Base-by-base conservation (phyloP, 2,797 vertebrate species). In the Rhynchotus rufescens region DNA sequence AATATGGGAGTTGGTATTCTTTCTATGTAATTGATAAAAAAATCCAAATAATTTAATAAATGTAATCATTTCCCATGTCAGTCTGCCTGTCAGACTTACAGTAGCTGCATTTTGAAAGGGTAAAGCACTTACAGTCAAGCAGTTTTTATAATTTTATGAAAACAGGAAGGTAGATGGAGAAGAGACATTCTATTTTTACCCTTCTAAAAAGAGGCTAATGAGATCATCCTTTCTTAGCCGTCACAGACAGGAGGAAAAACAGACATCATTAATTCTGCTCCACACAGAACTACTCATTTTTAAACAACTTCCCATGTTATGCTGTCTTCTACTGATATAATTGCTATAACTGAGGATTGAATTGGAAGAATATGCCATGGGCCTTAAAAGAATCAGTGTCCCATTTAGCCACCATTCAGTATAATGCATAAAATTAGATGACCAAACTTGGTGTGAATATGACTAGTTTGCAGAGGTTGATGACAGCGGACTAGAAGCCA, bases 91-190 rank as follows among this genome's bases (percentile, higher is more conserved):
- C 78, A 88, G 88, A 77, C n/a, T 71, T 68, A 64, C 14, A 21
- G 10, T 51, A 44, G 80, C 51, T 65, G 36, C 22, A 45, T 80
- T 94, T 86, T 42, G 54, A 61, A 84, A 15, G 7, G 22, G 12
- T 45, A 84, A 90, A 78, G 72, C 79, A 16, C 28, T 59, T 45
- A 57, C 84, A 90, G 47, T 86, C 28, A 71, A 77, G 26, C 15
- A 86, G 5, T 23, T 92, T 72, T 91, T 51, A 23, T 67, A 88
- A 87, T 90, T 90, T 88, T 57, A 84, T 68, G 65, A 77, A 73
- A 82, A 80, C 30, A 25, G 68, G 54, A 22, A 84, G 72, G 73
- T 68, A 54, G 65, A 61, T 86, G 30, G 57, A 88, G 25, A 86
- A 32, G 5, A 80, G 72, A 82, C n/a, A 80, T 19, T 15, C 65